These are phyloP conservation scores for Sipha flava DNA, from an alignment of 1,140 invertebrate species.

Conservation along the genomic window DNA sequence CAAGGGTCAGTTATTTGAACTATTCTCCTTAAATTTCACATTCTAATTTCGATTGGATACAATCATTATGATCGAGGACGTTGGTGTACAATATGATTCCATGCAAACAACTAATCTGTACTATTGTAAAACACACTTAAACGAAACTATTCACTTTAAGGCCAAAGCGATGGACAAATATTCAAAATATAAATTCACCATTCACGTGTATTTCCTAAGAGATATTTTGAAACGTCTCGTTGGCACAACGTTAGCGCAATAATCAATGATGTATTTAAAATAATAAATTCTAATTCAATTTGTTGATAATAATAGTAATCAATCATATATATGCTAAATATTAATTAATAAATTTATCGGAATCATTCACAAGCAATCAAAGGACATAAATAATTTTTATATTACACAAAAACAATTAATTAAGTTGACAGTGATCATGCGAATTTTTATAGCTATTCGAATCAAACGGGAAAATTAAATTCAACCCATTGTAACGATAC, in stretches of 20 bases:
- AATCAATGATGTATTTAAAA: too few species aligned
- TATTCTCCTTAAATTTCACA: slow-evolving; percentile 6
- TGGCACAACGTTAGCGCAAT: too few species aligned
- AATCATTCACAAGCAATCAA: neutral
- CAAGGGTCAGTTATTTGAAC: slow-evolving; percentile 1
- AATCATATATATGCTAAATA: neutral
- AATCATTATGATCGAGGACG: neutral
- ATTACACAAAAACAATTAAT: neutral
- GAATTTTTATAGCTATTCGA: too few species aligned
- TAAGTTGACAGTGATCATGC: too few species aligned
- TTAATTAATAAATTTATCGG: neutral
- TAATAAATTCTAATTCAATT: too few species aligned
- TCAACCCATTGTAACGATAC: too few species aligned
- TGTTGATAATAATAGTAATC: neutral
- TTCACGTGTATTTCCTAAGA: too few species aligned
- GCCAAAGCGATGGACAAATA: neutral
- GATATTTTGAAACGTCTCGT: too few species aligned
- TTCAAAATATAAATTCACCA: too few species aligned
- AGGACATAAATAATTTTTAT: neutral
- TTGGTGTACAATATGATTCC: neutral
- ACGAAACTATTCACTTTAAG: neutral
- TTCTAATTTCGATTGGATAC: slow-evolving; percentile 2
- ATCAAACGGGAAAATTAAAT: too few species aligned
- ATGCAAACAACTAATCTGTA: neutral
- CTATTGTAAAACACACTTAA: neutral